phyloP scores from a whole-genome alignment of 2,888 invertebrate genomes.

The Cloeon dipterum region DNA sequence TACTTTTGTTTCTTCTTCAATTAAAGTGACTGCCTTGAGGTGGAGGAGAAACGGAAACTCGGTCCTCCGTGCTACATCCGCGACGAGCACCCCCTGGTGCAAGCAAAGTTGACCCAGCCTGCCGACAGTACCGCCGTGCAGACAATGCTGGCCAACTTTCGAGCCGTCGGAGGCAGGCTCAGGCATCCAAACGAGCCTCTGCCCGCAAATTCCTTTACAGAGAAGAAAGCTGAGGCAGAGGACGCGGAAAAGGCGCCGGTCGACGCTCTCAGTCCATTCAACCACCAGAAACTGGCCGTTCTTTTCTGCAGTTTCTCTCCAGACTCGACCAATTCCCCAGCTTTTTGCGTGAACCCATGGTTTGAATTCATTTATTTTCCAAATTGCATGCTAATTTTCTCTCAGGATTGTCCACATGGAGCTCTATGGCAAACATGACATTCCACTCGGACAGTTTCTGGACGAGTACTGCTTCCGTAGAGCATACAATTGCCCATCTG shows the following conservation, averaged over 20 bases:
- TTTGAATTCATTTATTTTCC: constrained; percentile 16
- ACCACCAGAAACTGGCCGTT: constrained; percentile 71
- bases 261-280: constrained; percentile 56
- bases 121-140: constrained; percentile 41
- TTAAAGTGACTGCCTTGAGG: too few species aligned
- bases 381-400: constrained; percentile 6
- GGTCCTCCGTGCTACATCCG: too few species aligned
- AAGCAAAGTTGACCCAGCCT: constrained; percentile 38
- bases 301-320: constrained; percentile 72
- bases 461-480: constrained; percentile 78
- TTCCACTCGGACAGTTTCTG: constrained; percentile 81
- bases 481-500: constrained; percentile 60
- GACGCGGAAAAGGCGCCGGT: constrained; percentile 8
- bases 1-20: too few species aligned
- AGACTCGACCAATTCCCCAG: constrained; percentile 52
- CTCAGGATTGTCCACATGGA: constrained; percentile 73
- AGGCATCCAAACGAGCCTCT: constrained; percentile 5
- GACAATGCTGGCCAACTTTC: constrained; percentile 55
- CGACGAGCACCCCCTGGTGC: constrained; percentile 46
- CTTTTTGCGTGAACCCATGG: constrained; percentile 80
- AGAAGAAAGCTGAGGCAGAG: neutral
- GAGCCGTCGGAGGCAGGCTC: constrained; percentile 55
- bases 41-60: too few species aligned
- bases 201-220: neutral
- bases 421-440: constrained; percentile 87